Evolutionary conservation across 2,797 vertebrate species (phyloP).

Genomic region (Oreochromis grahami): DNA sequence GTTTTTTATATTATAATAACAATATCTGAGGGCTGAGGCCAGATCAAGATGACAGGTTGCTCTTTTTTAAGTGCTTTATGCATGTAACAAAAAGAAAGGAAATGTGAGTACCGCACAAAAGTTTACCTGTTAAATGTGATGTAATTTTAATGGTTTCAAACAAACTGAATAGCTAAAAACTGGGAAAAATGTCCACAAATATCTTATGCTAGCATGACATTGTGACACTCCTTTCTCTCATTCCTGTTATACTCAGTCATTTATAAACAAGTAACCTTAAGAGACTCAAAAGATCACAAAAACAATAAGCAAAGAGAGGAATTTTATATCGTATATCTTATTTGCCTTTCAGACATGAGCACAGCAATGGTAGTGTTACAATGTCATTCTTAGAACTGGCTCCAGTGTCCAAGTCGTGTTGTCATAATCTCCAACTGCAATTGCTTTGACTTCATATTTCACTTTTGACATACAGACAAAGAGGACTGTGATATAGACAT

Average conservation of each 20-base stretch:
- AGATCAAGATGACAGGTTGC: not conserved
- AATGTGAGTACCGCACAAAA: not conserved
- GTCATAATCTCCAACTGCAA: not conserved
- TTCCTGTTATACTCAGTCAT: not conserved
- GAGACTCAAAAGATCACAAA: not conserved
- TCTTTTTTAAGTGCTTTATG: not conserved
- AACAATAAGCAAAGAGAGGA: not conserved
- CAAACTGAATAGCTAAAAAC: not conserved
- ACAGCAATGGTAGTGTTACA: not conserved
- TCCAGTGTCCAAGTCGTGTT: not conserved
- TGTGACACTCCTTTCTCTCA: not conserved
- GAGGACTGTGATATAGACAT: not conserved
- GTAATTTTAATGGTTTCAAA: not conserved
- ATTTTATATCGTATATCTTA: not conserved
- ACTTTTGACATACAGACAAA: not conserved
- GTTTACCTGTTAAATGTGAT: not conserved
- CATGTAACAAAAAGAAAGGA: fast-evolving
- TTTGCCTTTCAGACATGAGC: not conserved
- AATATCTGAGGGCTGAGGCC: not conserved
- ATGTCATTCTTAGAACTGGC: not conserved
- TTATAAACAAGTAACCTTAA: not conserved
- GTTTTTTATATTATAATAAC: not conserved
- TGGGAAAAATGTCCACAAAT: not conserved
- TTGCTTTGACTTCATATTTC: not conserved
- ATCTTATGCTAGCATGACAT: not conserved